These are phyloP conservation scores for Pygocentrus nattereri DNA, from an alignment of 2,797 vertebrate genomes.

Conservation along the genomic window DNA sequence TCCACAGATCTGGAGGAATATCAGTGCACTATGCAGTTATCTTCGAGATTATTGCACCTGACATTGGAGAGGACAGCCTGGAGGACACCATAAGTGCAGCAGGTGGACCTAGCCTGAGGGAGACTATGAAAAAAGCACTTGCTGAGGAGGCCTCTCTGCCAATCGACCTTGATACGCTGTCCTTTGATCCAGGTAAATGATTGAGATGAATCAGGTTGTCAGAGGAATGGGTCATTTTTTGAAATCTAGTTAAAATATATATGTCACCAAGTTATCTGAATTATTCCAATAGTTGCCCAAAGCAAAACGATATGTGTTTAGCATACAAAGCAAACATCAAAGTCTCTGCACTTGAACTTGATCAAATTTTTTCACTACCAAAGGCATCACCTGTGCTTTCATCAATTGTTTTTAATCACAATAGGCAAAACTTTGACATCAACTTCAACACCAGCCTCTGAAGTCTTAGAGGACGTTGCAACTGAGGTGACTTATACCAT, in stretches of 20 bases:
- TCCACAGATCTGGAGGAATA: conserved; percentile 81
- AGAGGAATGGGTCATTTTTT: conserved; percentile 16
- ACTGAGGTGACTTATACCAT: conserved; percentile 69
- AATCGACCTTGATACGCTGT: conserved; percentile 82
- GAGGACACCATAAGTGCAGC: conserved; percentile 59
- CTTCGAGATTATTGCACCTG: conserved; percentile 80
- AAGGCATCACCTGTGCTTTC: conserved; percentile 13
- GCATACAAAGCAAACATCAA: conserved; percentile 9
- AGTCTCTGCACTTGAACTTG: conserved; percentile 2
- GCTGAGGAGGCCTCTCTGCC: conserved; percentile 84
- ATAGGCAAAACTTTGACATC: conserved; percentile 62
- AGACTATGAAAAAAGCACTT: conserved; percentile 82
- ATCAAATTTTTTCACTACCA: not conserved
- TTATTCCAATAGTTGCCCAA: conserved; percentile 4
- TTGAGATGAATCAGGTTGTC: conserved; percentile 1
- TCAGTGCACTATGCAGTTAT: conserved; percentile 81
- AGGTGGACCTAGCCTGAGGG: conserved; percentile 75
- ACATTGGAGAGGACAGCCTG: conserved; percentile 72
- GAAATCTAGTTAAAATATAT: conserved; percentile 36
- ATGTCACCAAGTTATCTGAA: not conserved
- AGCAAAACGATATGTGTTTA: not conserved
- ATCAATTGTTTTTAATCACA: conserved; percentile 30
- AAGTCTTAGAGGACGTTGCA: conserved; percentile 66
- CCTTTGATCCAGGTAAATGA: conserved; percentile 77
- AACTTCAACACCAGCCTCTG: conserved; percentile 62